A percentile compares a stretch with the other conserved stretches of the same genome.
These are phyloP conservation scores for Anguilla anguilla DNA, from an alignment of 2,797 vertebrate species.

Conservation along the genomic window DNA sequence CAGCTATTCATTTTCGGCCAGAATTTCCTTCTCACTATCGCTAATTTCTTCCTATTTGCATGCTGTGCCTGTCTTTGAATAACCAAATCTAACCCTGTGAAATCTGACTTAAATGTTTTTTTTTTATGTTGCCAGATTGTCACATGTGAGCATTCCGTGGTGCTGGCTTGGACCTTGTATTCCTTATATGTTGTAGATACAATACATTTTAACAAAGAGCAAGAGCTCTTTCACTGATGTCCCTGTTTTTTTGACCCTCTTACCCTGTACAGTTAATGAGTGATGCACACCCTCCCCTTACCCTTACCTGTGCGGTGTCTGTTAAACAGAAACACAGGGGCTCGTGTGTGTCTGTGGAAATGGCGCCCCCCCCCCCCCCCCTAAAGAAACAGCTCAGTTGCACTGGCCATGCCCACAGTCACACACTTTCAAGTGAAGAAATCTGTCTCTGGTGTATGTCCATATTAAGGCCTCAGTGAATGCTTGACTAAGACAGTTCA, in stretches of 20 bases:
- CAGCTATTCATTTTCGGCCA: too few relatives aligned
- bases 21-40: too few relatives aligned
- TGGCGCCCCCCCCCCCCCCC: not conserved
- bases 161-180: not conserved
- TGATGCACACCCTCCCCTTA: not conserved
- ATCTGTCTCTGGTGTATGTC: not conserved
- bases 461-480: conserved; percentile 2
- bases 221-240: not conserved
- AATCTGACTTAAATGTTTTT: too few relatives aligned
- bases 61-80: too few relatives aligned
- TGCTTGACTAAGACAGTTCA: conserved; percentile 22
- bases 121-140: too few relatives aligned
- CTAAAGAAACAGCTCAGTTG: not conserved
- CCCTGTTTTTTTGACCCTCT: not conserved
- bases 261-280: not conserved
- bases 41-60: too few relatives aligned
- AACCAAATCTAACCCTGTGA: too few relatives aligned
- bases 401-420: not conserved
- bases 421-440: not conserved
- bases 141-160: too few relatives aligned
- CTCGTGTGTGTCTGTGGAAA: not conserved
- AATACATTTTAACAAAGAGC: not conserved
- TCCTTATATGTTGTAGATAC: not conserved
- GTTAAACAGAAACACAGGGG: conserved; percentile 21
- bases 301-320: not conserved